Evolutionary conservation across 2,888 invertebrate genomes (phyloP).

Genomic region (Tupiocoris notatus): DNA sequence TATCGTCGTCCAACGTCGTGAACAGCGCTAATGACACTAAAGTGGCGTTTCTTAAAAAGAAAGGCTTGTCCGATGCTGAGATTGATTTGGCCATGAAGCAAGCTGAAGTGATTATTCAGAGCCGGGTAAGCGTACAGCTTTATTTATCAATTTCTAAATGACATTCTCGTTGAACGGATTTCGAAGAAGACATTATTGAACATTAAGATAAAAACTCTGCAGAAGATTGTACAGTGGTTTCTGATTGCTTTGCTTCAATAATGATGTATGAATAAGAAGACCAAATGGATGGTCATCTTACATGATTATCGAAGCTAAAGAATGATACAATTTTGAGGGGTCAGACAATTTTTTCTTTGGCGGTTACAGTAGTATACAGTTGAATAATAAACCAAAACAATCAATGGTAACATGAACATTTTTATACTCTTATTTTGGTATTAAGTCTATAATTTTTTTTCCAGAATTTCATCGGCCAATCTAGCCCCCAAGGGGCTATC

Average conservation of each 20-base stretch:
- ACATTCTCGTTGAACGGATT: neutral
- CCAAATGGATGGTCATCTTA: no score
- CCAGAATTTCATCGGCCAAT: slow-evolving; percentile 12
- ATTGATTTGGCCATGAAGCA: slow-evolving; percentile 46
- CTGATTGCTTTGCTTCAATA: neutral
- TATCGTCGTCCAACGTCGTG: slow-evolving; percentile 43
- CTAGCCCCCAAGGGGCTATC: neutral
- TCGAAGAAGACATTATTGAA: no score
- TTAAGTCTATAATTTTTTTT: neutral
- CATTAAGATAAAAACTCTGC: neutral
- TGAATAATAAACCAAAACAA: no score
- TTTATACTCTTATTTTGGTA: neutral
- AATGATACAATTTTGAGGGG: no score
- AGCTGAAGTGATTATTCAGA: slow-evolving; percentile 42
- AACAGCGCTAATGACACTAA: slow-evolving; percentile 44
- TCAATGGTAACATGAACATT: no score
- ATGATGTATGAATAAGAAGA: no score
- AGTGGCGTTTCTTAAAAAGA: slow-evolving; percentile 47
- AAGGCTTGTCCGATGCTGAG: slow-evolving; percentile 47
- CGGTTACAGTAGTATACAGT: no score
- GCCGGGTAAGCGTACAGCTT: slow-evolving; percentile 16
- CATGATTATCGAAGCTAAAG: no score
- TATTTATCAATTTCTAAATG: neutral
- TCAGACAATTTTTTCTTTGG: no score
- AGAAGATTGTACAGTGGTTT: neutral